Base-by-base conservation (phyloP, 2,888 invertebrate genomes). In the Caenorhabditis panamensis region DNA sequence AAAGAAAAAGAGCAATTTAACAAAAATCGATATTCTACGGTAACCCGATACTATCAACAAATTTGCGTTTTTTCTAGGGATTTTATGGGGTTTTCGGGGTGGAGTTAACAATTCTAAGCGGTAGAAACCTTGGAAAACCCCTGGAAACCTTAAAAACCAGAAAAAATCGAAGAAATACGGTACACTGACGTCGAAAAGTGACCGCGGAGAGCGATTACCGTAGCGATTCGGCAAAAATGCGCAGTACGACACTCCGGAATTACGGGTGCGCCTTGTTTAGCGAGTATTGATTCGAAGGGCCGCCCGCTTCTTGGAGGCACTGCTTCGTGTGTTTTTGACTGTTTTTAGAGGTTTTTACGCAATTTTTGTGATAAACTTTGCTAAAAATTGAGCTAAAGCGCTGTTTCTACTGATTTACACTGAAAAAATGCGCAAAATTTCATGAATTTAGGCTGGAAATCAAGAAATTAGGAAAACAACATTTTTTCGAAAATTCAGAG, bases 1-100 rank as follows among this genome's bases (percentile, higher is more conserved):
- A 22, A 41, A 41, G 54, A 58, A 41, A 64, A 16, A 13, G 20
- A 61, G 9, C 11, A 51, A 22, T n/a, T 36, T 37, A 44, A 18
- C n/a, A 66, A 67, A 62, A 54, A 54, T 53, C 58, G 63, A 73
- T 67, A 62, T 49, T 31, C 64, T 72, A 72, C 72, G 63, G 72
- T 72, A 72, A 44, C n/a, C 9, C 1, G 26, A 16, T 4, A 2
- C 49, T 26, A 44, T 41, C 31, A 3, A 49, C 20, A 1, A 49
- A 18, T 62, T 16, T 26, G 26, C 24, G 9, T 11, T 18, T 18
- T 41, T 41, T 41, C 13, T 13, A 13, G 9, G 41, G 5, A 2
- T 41, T 41, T 41, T 41, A 11, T 6, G 13, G 8, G 6, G 41
- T 41, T 41, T 41, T 41, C 6, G 13, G n/a, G n/a, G n/a, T n/a